phyloP scores from a whole-genome alignment of 2,797 vertebrate genomes.

The Pachyuromys duprasi region DNA sequence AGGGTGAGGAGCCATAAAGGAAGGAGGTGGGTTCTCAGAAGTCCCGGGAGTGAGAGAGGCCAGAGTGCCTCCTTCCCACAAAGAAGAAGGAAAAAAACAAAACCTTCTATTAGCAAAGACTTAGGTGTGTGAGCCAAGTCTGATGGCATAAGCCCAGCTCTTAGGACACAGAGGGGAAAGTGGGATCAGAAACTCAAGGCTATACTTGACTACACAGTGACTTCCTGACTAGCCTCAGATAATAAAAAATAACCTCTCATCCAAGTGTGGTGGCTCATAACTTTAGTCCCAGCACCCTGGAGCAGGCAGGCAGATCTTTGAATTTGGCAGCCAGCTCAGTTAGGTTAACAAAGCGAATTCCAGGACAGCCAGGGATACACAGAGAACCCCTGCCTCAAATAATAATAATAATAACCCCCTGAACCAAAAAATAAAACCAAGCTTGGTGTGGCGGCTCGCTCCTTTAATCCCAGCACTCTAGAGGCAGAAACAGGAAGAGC shows the following conservation, averaged over 20 bases:
- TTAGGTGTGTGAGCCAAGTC: neutral
- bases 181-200: neutral
- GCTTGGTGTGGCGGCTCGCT: neutral
- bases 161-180: neutral
- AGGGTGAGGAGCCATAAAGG: neutral
- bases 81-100: neutral
- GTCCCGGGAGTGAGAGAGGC: neutral
- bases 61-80: neutral
- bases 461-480: neutral
- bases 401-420: neutral
- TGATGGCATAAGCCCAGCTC: neutral
- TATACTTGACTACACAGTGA: neutral
- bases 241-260: neutral
- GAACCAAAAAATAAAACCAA: neutral
- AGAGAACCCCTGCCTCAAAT: neutral
- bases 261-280: rapidly evolving
- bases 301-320: neutral
- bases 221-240: neutral
- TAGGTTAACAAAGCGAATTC: neutral
- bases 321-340: neutral
- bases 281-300: neutral
- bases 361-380: neutral
- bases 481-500: neutral
- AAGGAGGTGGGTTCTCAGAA: neutral
- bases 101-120: neutral